Percentiles rank a stretch among this genome's conserved stretches.
Conservation (phyloP, 2,113 vertebrate genomes). For the Hoplias malabaricus region DNA sequence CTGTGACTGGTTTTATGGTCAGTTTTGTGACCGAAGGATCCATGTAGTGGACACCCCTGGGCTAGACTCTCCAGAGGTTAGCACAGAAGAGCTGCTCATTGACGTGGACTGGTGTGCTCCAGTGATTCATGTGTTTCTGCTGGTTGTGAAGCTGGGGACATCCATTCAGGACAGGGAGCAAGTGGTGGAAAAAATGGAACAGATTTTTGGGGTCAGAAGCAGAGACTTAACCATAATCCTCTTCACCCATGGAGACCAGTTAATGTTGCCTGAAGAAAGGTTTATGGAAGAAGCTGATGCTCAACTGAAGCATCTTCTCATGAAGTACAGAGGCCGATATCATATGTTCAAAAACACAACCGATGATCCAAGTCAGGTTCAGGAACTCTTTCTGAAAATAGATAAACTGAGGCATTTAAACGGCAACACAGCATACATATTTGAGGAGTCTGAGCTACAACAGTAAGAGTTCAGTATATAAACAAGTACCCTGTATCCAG, state of each 20-base stretch:
- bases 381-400: neutral
- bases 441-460: too few relatives aligned
- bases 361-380: neutral
- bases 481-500: too few relatives aligned
- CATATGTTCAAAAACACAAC: neutral
- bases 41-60: neutral
- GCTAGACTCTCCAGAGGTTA: neutral
- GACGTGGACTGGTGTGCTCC: neutral
- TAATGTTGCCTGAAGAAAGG: neutral
- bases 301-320: neutral
- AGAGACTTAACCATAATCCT: neutral
- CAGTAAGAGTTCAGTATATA: too few relatives aligned
- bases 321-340: neutral
- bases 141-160: neutral
- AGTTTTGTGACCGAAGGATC: neutral
- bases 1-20: neutral
- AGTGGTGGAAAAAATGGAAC: neutral
- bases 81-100: neutral
- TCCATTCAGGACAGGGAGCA: neutral
- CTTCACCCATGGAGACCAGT: slow-evolving; percentile 1
- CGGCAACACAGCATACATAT: too few relatives aligned
- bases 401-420: neutral
- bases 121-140: neutral
- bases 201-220: neutral
- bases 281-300: neutral